A percentile compares a stretch with the other conserved stretches of the same genome.
phyloP scores from a whole-genome alignment of 2,797 vertebrate species.

The Lutjanus campechanus region DNA sequence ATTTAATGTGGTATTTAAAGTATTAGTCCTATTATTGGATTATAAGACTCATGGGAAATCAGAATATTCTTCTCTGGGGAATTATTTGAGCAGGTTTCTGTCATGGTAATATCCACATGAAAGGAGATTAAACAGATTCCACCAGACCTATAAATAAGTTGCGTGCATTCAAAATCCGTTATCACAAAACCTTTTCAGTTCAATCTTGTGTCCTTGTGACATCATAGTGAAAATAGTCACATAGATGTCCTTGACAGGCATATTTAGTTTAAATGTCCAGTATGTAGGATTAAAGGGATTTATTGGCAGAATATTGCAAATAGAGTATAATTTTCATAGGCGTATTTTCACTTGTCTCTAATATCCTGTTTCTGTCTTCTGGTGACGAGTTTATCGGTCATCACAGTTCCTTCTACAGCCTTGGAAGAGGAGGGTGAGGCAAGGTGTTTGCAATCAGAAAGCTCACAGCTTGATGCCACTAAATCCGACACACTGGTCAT shows the following conservation, averaged over 20 bases:
- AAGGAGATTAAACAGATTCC: not conserved
- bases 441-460: no score
- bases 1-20: not conserved
- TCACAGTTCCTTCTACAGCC: no score
- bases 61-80: not conserved
- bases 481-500: no score
- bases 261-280: not conserved
- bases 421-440: no score
- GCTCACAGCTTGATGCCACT: no score
- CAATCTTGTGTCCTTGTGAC: not conserved
- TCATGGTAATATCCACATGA: not conserved
- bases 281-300: no score
- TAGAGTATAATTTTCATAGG: no score
- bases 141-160: not conserved
- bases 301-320: no score
- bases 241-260: not conserved
- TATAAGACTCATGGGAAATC: not conserved
- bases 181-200: not conserved
- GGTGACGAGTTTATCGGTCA: no score
- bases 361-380: no score
- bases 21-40: slow-evolving; percentile 1
- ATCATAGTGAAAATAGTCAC: not conserved
- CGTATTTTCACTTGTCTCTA: no score
- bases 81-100: slow-evolving; percentile 9
- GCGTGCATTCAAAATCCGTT: not conserved